These are phyloP conservation scores for Tricholaema leucomelas DNA, from an alignment of 2,113 vertebrate genomes.

Conservation along the genomic window DNA sequence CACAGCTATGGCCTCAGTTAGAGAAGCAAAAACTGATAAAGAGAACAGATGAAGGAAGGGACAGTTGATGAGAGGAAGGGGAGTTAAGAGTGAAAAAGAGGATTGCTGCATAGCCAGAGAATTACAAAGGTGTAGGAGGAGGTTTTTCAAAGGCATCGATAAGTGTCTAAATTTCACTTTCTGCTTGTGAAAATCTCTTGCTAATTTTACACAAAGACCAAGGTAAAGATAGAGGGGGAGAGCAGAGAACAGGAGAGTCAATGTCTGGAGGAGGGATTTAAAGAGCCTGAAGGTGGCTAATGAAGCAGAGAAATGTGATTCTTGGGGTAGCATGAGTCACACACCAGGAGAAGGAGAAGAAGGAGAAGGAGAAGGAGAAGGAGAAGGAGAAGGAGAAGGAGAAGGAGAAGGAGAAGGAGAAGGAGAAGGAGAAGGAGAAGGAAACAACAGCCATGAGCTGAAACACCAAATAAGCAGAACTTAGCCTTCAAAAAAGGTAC, in stretches of 20 bases:
- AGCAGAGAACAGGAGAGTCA: not conserved
- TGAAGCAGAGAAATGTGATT: slow-evolving; percentile 3
- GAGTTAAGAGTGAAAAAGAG: not conserved
- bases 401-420: not conserved
- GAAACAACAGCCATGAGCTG: not conserved
- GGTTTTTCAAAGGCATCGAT: slow-evolving; percentile 15
- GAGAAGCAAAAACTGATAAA: not conserved
- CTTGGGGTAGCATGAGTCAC: not conserved
- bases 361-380: not conserved
- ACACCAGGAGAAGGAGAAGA: not conserved
- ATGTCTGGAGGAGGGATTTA: not conserved
- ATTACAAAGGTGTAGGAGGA: not conserved
- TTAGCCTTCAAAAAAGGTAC: not conserved
- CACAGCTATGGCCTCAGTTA: not conserved
- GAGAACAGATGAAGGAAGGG: not conserved
- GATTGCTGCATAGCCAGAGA: not conserved
- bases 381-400: not conserved
- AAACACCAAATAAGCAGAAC: not conserved
- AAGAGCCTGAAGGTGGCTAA: not conserved
- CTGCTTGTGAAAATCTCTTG: slow-evolving; percentile 9
- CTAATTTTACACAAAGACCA: not conserved
- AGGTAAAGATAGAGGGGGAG: not conserved
- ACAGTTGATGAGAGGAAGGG: not conserved
- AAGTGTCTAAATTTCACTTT: not conserved
- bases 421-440: not conserved